phyloP scores from a whole-genome alignment of 2,797 vertebrate species.

The Eulemur albifrons region DNA sequence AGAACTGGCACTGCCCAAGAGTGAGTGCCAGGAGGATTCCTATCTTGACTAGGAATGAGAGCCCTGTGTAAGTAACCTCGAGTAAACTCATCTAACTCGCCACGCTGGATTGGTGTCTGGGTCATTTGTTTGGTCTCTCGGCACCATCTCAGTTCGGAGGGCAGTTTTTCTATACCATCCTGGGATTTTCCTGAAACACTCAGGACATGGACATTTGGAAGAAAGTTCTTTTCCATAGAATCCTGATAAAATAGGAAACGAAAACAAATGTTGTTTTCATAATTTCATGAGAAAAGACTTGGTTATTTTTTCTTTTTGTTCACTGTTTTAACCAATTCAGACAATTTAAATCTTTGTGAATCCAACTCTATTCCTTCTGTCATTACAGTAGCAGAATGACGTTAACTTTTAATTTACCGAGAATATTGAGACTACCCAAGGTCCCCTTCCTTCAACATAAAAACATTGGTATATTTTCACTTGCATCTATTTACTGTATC shows the following conservation, averaged over 20 bases:
- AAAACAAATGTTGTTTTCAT: conserved; percentile 25
- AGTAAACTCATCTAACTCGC: too few species aligned
- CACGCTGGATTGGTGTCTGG: too few species aligned
- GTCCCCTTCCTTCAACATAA: background rate
- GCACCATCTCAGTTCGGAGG: too few species aligned
- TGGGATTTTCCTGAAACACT: too few species aligned
- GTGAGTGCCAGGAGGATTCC: too few species aligned
- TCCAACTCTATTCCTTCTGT: background rate
- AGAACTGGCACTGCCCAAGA: too few species aligned
- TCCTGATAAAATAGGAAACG: conserved; percentile 35
- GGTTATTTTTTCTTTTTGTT: conserved; percentile 35
- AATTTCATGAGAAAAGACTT: background rate
- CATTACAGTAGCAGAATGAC: background rate
- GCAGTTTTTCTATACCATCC: too few species aligned
- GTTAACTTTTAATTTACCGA: conserved; percentile 51
- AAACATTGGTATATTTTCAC: background rate
- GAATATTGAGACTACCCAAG: background rate
- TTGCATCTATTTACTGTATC: conserved; percentile 35
- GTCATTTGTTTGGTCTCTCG: too few species aligned
- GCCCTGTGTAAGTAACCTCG: too few species aligned
- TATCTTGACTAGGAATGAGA: too few species aligned
- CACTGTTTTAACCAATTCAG: background rate
- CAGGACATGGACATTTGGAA: background rate
- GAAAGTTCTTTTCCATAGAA: background rate
- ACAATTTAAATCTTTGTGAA: conserved; percentile 33